These are phyloP conservation scores for Lerista edwardsae DNA, from an alignment of 2,797 vertebrate genomes.

Conservation along the genomic window DNA sequence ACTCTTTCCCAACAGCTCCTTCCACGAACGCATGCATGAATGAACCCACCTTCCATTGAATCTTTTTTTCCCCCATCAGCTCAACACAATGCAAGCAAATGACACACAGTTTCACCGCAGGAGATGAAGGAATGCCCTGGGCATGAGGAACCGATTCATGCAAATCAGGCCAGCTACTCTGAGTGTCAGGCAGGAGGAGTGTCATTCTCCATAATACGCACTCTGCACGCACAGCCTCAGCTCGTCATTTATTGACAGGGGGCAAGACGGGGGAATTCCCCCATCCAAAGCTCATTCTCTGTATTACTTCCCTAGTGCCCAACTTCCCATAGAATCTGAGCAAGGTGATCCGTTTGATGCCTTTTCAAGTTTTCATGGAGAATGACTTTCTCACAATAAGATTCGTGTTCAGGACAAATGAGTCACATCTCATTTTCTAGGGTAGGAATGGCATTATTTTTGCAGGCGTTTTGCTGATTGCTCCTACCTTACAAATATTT, in stretches of 20 bases:
- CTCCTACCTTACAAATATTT: no score
- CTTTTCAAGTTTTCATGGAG: not conserved
- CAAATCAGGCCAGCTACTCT: not conserved
- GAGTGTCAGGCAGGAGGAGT: not conserved
- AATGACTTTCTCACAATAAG: not conserved
- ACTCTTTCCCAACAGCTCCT: not conserved
- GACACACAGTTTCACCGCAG: not conserved
- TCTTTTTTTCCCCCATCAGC: not conserved
- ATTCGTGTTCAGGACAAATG: no score
- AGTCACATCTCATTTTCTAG: no score
- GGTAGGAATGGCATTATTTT: not conserved
- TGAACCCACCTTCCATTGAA: not conserved
- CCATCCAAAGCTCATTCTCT: not conserved
- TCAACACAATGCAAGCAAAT: not conserved
- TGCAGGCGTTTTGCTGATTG: no score
- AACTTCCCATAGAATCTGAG: not conserved
- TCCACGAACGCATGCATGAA: not conserved
- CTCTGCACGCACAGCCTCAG: conserved; percentile 3
- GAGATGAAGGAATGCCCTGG: not conserved
- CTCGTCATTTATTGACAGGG: not conserved
- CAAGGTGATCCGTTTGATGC: not conserved
- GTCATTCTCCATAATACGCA: not conserved
- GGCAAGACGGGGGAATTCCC: conserved; percentile 18
- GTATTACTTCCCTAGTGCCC: not conserved
- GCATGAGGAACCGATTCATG: not conserved